Evolutionary conservation across 30 jellyfish, hydroid and myxozoan genomes (phyloP).

Genomic region (Pseudorhiza aurosa): DNA sequence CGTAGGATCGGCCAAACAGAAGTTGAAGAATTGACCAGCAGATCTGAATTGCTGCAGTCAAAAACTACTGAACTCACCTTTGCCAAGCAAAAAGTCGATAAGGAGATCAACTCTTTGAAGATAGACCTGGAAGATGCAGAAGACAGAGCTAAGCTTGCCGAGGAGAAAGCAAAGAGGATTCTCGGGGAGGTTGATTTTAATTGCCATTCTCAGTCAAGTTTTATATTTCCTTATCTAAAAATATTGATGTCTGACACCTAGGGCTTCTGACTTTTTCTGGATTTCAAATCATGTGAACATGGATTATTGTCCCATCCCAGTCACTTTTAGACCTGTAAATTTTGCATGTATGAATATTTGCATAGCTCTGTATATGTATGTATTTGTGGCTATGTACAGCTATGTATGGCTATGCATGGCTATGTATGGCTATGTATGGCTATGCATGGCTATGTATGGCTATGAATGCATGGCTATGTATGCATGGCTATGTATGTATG

Average conservation of each 20-base stretch:
- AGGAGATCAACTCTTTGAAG: constrained; percentile 32
- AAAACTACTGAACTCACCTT: constrained; percentile 32
- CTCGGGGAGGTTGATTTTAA: constrained; percentile 25
- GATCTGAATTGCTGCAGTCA: constrained; percentile 42
- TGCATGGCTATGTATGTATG: too few species aligned
- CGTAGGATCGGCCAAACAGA: constrained; percentile 64
- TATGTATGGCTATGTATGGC: too few species aligned
- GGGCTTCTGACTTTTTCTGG: not conserved
- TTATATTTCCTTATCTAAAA: not conserved
- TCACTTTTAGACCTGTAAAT: too few species aligned
- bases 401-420: too few species aligned
- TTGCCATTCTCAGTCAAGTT: not conserved
- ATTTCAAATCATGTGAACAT: not conserved
- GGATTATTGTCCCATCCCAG: not conserved
- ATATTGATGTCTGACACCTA: not conserved
- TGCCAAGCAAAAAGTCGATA: constrained; percentile 66
- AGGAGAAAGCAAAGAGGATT: constrained; percentile 61
- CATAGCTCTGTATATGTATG: too few species aligned
- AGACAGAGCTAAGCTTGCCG: constrained; percentile 64
- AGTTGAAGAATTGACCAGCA: constrained; percentile 34
- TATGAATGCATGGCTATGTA: too few species aligned
- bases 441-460: too few species aligned
- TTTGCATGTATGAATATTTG: too few species aligned
- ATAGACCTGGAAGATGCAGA: constrained; percentile 68
- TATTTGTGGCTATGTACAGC: too few species aligned